A percentile compares a stretch with the other conserved stretches of the same genome.
These are phyloP conservation scores for Myotis yumanensis DNA, from an alignment of 2,113 vertebrate genomes.

Conservation along the genomic window DNA sequence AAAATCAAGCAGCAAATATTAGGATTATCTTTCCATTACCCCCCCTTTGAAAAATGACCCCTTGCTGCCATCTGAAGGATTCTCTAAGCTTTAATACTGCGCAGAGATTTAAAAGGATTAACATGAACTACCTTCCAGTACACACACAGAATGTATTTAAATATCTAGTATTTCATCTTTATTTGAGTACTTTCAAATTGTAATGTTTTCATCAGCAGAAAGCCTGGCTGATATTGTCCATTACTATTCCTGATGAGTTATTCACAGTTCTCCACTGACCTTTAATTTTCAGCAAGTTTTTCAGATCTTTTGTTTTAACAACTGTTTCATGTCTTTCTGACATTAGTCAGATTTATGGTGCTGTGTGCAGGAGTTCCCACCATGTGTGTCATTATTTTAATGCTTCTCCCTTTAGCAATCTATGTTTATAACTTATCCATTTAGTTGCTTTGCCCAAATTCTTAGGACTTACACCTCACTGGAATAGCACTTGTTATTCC, in stretches of 20 bases:
- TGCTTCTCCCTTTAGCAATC: slow-evolving; percentile 73
- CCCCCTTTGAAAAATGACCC: slow-evolving; percentile 70
- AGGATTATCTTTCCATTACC: slow-evolving; percentile 77
- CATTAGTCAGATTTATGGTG: slow-evolving; percentile 62
- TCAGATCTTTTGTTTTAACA: slow-evolving; percentile 66
- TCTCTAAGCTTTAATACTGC: slow-evolving; percentile 69
- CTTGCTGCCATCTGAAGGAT: not conserved
- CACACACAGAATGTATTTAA: slow-evolving; percentile 70
- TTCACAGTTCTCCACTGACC: slow-evolving; percentile 42
- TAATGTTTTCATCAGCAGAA: slow-evolving; percentile 54
- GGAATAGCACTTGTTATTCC: slow-evolving; percentile 85
- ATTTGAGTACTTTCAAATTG: slow-evolving; percentile 64
- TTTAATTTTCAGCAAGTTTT: slow-evolving; percentile 60
- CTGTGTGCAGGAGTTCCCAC: slow-evolving; percentile 70
- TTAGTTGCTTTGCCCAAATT: slow-evolving; percentile 82
- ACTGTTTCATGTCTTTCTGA: slow-evolving; percentile 69
- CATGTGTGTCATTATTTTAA: slow-evolving; percentile 64
- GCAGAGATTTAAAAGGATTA: slow-evolving; percentile 75
- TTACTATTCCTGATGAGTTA: slow-evolving; percentile 37
- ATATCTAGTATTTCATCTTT: slow-evolving; percentile 75
- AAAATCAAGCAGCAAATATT: slow-evolving; percentile 75
- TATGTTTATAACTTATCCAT: slow-evolving; percentile 82
- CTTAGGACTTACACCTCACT: slow-evolving; percentile 83
- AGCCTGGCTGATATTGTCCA: slow-evolving; percentile 32
- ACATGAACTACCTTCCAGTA: slow-evolving; percentile 70